phyloP scores from a whole-genome alignment of 2,797 vertebrate species.

The Galagoides demidoff region DNA sequence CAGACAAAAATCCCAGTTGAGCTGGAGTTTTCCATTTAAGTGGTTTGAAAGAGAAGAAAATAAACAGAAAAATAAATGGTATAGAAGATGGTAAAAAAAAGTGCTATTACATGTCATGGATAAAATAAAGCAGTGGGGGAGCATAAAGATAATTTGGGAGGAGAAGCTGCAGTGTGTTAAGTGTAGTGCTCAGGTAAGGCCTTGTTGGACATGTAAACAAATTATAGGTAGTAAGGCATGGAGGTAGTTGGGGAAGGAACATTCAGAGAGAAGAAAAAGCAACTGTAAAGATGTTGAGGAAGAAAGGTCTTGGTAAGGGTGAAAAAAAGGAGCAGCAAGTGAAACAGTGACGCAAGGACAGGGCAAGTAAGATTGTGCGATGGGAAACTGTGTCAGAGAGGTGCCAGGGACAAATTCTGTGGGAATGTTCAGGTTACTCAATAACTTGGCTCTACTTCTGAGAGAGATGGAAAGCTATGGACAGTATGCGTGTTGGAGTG shows the following conservation, averaged over 20 bases:
- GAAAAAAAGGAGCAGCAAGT: background rate
- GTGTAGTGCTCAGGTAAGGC: background rate
- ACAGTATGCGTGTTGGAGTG: background rate
- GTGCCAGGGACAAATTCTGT: accelerated
- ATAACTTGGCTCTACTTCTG: accelerated
- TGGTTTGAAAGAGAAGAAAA: background rate
- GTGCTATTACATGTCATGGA: background rate
- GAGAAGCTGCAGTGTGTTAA: background rate
- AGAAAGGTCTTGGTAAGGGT: background rate
- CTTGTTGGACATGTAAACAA: background rate
- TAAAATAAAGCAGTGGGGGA: background rate
- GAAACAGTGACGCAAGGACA: accelerated
- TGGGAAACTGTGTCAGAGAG: background rate
- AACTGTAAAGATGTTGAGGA: background rate
- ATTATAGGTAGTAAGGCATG: background rate
- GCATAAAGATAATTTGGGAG: accelerated
- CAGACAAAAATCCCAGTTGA: background rate
- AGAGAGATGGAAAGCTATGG: background rate
- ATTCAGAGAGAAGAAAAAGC: background rate
- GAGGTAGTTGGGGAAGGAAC: background rate
- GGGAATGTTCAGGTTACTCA: too few species aligned
- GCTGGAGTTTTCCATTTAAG: background rate
- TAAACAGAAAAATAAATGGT: background rate
- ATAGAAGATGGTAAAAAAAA: accelerated
- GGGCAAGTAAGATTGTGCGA: accelerated